Percentiles rank a stretch among this genome's conserved stretches.
These are phyloP conservation scores for Eolophus roseicapilla DNA, from an alignment of 2,113 vertebrate species.

Conservation along the genomic window DNA sequence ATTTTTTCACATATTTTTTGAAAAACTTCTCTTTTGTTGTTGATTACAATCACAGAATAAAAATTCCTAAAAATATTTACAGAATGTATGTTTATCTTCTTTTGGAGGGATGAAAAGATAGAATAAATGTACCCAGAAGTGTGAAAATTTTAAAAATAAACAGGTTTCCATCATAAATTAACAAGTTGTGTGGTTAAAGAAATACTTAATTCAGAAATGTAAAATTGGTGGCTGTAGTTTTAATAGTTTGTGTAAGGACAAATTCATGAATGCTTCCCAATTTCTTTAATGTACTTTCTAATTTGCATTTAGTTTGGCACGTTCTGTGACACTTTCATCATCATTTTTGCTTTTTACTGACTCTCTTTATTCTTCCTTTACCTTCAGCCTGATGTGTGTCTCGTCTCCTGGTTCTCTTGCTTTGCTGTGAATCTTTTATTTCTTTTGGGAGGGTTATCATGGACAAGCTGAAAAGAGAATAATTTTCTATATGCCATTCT, in stretches of 20 bases:
- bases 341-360: neutral
- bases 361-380: neutral
- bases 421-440: neutral
- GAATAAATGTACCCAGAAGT: neutral
- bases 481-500: neutral
- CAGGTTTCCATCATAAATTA: neutral
- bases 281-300: neutral
- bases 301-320: neutral
- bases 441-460: neutral
- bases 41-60: neutral
- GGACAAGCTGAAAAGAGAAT: neutral
- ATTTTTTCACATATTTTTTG: neutral
- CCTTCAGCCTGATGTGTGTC: neutral
- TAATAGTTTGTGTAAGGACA: neutral
- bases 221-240: neutral
- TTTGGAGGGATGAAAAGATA: neutral
- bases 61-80: neutral
- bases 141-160: neutral
- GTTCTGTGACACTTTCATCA: neutral
- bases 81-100: neutral
- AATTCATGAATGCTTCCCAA: neutral
- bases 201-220: neutral
- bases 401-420: accelerated
- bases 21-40: neutral
- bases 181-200: neutral